A percentile compares a stretch with the other conserved stretches of the same genome.
phyloP scores from a whole-genome alignment of 2,113 vertebrate species.

The Sminthopsis crassicaudata region DNA sequence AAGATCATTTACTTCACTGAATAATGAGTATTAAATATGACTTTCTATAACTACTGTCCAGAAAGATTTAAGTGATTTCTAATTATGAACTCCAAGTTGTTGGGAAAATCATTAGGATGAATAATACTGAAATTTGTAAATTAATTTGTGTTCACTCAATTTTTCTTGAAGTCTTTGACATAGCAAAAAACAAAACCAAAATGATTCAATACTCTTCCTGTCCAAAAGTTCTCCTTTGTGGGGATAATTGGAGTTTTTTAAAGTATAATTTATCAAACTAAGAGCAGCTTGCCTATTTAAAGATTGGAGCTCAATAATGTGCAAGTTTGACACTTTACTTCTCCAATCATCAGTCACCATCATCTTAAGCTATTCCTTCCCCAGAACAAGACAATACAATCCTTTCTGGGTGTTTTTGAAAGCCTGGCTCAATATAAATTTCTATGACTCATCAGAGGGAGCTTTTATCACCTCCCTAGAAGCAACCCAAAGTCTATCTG shows the following conservation, averaged over 20 bases:
- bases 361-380: background rate
- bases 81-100: slow-evolving; percentile 3
- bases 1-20: background rate
- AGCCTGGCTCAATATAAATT: background rate
- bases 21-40: background rate
- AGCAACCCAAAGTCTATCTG: background rate
- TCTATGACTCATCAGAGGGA: slow-evolving; percentile 46
- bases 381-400: background rate
- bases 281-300: background rate
- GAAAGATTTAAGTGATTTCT: slow-evolving; percentile 36
- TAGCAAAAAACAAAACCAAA: background rate
- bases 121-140: background rate
- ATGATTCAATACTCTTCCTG: background rate
- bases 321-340: background rate
- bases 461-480: slow-evolving; percentile 14
- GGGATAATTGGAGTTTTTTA: background rate
- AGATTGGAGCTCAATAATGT: background rate
- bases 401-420: background rate
- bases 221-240: background rate
- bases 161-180: slow-evolving; percentile 29
- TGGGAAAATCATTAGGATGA: background rate
- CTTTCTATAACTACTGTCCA: slow-evolving; percentile 17
- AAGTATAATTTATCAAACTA: background rate
- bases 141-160: background rate
- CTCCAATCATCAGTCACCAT: too few species aligned